Conservation (phyloP, 1,140 invertebrate species). For the Druon quercuslanigerum region DNA sequence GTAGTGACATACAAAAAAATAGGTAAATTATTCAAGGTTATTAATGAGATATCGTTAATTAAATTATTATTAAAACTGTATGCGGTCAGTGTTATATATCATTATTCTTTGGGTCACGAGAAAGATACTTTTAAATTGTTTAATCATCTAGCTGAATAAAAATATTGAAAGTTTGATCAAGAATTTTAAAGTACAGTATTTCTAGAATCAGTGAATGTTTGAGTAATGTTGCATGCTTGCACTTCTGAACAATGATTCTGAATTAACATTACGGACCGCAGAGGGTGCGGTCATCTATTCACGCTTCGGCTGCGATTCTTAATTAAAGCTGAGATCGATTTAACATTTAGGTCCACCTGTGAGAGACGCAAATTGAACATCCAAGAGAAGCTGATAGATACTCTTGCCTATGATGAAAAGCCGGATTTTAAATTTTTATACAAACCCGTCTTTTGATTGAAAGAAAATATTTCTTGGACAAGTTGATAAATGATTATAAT, state of each 20-base stretch:
- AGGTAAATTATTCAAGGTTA: neutral
- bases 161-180: neutral
- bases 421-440: no score
- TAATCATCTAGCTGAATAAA: neutral
- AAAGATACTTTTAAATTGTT: no score
- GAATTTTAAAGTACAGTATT: neutral
- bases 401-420: no score
- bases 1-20: no score
- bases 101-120: no score
- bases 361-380: constrained; percentile 7
- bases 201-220: neutral
- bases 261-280: constrained; percentile 16
- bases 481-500: no score
- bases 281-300: constrained; percentile 16
- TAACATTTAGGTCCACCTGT: constrained; percentile 4
- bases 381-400: neutral
- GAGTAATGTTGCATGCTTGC: constrained; percentile 5
- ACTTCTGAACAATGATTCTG: constrained; percentile 13
- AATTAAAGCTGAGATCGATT: constrained; percentile 21
- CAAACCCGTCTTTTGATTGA: no score
- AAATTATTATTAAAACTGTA: no score
- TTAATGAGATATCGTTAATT: neutral
- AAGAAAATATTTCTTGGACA: no score
- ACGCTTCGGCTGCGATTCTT: constrained; percentile 15
- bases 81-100: no score